Conservation (phyloP, 2,888 invertebrate species). For the Phytoseiulus persimilis region DNA sequence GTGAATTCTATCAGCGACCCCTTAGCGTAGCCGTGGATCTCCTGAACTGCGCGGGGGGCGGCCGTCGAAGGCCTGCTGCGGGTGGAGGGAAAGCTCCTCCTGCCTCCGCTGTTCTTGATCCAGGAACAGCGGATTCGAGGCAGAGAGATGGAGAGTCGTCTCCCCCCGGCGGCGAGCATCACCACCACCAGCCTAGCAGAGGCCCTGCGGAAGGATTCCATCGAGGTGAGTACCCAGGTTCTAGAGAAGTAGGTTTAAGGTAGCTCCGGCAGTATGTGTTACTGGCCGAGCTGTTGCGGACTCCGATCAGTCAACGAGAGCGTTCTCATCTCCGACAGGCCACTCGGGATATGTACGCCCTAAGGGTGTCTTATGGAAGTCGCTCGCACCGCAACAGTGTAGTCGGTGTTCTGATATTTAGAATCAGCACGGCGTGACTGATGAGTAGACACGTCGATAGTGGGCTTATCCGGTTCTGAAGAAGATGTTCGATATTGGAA, state of each 20-base stretch:
- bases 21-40: background rate
- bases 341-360: too few relatives aligned
- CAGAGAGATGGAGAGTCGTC: background rate
- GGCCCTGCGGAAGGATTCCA: background rate
- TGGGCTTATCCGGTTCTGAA: too few relatives aligned
- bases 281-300: too few relatives aligned
- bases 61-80: background rate
- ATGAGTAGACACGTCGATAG: too few relatives aligned
- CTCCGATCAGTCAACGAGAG: too few relatives aligned
- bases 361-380: too few relatives aligned
- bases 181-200: background rate
- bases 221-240: background rate
- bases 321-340: too few relatives aligned
- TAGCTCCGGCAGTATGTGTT: too few relatives aligned
- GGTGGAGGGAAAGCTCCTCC: background rate
- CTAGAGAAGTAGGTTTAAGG: too few relatives aligned
- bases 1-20: background rate
- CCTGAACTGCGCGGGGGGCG: background rate
- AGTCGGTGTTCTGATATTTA: too few relatives aligned
- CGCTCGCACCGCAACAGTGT: too few relatives aligned
- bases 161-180: background rate
- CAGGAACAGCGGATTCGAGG: background rate
- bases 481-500: background rate
- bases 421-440: too few relatives aligned
- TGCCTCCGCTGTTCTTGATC: background rate